Percentiles rank a stretch among this genome's conserved stretches.
Evolutionary conservation across 2,888 invertebrate species (phyloP).

Genomic region (Nomada ruficornis): DNA sequence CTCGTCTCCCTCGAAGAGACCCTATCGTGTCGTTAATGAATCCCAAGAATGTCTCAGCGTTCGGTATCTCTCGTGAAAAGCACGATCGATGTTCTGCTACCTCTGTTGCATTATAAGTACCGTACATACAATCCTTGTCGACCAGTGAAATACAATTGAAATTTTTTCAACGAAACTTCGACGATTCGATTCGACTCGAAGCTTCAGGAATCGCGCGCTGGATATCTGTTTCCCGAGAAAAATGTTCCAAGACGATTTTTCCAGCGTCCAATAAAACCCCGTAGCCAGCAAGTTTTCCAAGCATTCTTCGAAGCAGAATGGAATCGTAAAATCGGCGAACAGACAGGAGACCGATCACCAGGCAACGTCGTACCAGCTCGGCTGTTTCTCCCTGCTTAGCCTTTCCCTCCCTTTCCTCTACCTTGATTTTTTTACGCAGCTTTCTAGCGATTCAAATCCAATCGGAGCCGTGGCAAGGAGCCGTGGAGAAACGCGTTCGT

Average conservation of each 20-base stretch:
- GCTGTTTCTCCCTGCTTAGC: not conserved
- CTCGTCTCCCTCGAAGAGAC: slow-evolving; percentile 20
- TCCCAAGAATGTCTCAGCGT: slow-evolving; percentile 43
- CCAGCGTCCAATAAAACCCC: too few species aligned
- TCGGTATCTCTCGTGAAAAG: not conserved
- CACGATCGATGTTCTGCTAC: too few species aligned
- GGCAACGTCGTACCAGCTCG: not conserved
- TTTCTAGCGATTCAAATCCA: slow-evolving; percentile 57
- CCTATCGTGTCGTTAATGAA: slow-evolving; percentile 44
- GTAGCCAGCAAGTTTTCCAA: not conserved
- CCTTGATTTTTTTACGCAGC: slow-evolving; percentile 47
- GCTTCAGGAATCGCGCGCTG: too few species aligned
- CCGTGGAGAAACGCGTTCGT: slow-evolving; percentile 40
- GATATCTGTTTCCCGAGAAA: not conserved
- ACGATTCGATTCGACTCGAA: too few species aligned
- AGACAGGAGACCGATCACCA: not conserved
- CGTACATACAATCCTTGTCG: too few species aligned
- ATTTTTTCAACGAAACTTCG: too few species aligned
- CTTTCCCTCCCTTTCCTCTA: not conserved
- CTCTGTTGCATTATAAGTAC: too few species aligned
- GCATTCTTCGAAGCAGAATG: not conserved
- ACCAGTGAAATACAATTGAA: too few species aligned
- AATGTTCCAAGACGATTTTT: not conserved
- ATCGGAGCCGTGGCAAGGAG: slow-evolving; percentile 38
- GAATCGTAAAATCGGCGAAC: slow-evolving; percentile 10